These are phyloP conservation scores for Gallinago stenura DNA, from an alignment of 2,797 vertebrate species.

Conservation along the genomic window DNA sequence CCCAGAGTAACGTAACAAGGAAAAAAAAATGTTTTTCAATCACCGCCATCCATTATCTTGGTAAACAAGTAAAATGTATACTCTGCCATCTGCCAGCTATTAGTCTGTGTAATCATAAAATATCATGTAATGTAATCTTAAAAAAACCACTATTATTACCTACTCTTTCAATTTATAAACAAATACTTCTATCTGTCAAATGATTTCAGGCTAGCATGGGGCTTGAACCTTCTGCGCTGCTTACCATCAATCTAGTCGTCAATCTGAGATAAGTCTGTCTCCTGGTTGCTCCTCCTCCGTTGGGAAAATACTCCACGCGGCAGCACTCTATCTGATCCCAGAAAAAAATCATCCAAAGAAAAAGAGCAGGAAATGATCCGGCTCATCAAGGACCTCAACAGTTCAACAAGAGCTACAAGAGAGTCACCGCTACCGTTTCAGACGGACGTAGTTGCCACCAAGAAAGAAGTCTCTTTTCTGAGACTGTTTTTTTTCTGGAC, in stretches of 20 bases:
- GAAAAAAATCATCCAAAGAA: slow-evolving; percentile 10
- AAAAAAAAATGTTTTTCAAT: slow-evolving; percentile 48
- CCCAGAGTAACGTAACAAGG: slow-evolving; percentile 36
- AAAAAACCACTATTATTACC: slow-evolving; percentile 62
- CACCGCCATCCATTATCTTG: slow-evolving; percentile 40
- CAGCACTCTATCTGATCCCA: slow-evolving; percentile 14
- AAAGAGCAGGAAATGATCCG: slow-evolving; percentile 7
- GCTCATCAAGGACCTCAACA: neutral
- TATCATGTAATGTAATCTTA: slow-evolving; percentile 56
- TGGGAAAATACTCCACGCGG: neutral
- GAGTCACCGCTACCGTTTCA: slow-evolving; percentile 15
- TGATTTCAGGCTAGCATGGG: slow-evolving; percentile 30
- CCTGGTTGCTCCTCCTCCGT: neutral
- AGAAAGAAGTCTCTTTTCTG: neutral
- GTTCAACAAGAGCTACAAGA: neutral
- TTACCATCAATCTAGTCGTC: slow-evolving; percentile 1
- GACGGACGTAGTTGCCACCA: neutral
- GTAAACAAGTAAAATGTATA: slow-evolving; percentile 51
- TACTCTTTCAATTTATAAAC: slow-evolving; percentile 63
- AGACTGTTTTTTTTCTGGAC: neutral
- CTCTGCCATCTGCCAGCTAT: slow-evolving; percentile 61
- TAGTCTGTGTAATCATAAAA: slow-evolving; percentile 69
- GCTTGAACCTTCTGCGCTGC: neutral
- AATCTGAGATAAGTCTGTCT: neutral
- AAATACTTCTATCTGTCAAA: slow-evolving; percentile 62